Conservation (phyloP, 30 jellyfish, hydroid and myxozoan genomes). For the Pelagia noctiluca region DNA sequence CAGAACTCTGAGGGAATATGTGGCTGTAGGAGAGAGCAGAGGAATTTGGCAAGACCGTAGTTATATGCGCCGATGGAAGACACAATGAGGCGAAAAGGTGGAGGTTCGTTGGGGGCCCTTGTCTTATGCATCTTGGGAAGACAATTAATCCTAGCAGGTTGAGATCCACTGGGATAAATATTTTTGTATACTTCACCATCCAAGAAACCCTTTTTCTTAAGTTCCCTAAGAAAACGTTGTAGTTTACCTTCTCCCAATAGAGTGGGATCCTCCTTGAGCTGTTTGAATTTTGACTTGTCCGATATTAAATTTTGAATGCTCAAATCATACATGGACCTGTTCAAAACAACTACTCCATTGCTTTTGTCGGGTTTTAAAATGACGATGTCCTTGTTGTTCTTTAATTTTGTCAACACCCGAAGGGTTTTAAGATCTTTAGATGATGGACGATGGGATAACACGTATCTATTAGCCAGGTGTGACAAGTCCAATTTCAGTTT, state of each 20-base stretch:
- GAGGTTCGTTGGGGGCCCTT: background rate
- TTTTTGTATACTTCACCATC: background rate
- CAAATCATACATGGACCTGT: constrained; percentile 18
- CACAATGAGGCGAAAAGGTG: background rate
- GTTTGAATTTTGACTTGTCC: constrained; percentile 23
- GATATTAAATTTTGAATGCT: background rate
- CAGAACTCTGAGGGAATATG: background rate
- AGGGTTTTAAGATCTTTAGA: background rate
- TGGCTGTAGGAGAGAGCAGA: constrained; percentile 31
- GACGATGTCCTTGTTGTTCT: constrained; percentile 15
- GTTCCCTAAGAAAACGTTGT: constrained; percentile 24
- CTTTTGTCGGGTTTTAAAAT: constrained; percentile 33
- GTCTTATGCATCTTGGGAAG: constrained; percentile 11
- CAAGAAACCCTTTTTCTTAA: constrained; percentile 5
- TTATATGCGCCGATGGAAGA: background rate
- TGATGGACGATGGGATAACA: constrained; percentile 2
- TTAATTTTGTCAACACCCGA: background rate
- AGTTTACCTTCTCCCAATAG: constrained; percentile 31
- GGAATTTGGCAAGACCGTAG: background rate
- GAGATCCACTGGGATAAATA: constrained; percentile 20
- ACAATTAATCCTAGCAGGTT: constrained; percentile 27
- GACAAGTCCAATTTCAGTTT: constrained; percentile 27
- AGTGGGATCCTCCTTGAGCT: constrained; percentile 20
- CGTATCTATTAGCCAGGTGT: constrained; percentile 18
- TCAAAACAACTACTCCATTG: constrained; percentile 46